Base-by-base conservation (phyloP, 2,797 vertebrate genomes). In the Propithecus deckenii region DNA sequence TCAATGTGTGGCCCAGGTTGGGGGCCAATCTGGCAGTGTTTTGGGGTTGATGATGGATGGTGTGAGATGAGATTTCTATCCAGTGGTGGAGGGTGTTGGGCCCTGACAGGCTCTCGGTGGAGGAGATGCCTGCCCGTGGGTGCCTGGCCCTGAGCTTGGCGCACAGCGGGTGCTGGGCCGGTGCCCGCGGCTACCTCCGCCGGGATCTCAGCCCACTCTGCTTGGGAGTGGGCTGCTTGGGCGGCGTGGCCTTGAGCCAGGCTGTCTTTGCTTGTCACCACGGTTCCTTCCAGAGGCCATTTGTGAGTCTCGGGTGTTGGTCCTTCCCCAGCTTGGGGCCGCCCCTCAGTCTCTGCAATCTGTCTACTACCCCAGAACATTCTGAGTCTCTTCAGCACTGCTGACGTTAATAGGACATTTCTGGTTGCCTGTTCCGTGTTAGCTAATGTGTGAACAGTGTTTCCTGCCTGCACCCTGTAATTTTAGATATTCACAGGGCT, bases 1-100 rank as follows among this genome's bases (percentile, higher is more conserved):
- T 59, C 41, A 11, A 5, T 2, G 10, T 0, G 4, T 2, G 11
- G n/a, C 28, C 43, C 18, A 0, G n/a, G 14, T 1, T 28, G 48
- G 80, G 69, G 69, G 67, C 80, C 48, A 22, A 3, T 4, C 50
- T 0, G 5, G 11, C 1, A 0, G 87, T 1, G 0, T 30, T 50
- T 22, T 11, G 7, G 22, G 25, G 20, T 43, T 48, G 52, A 18
- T 20, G 0, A 28, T 52, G 23, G 23, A 2, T 55, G 38, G 22
- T 7, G 0, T 23, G 15, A 25, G 35, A 3, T 11, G 32, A 2
- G 0, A 2, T 48, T 67, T 72, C 43, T 35, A 1, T 22, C 69
- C 61, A 14, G 6, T 9, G 32, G 59, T 48, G 41, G 30, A 46
- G 10, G 1, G 2, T 87, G 0, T 6, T 0, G 25, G 61, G 63